Percentiles rank a stretch among this genome's conserved stretches.
phyloP scores from a whole-genome alignment of 2,888 invertebrate species.

The Drosophila subquinaria region DNA sequence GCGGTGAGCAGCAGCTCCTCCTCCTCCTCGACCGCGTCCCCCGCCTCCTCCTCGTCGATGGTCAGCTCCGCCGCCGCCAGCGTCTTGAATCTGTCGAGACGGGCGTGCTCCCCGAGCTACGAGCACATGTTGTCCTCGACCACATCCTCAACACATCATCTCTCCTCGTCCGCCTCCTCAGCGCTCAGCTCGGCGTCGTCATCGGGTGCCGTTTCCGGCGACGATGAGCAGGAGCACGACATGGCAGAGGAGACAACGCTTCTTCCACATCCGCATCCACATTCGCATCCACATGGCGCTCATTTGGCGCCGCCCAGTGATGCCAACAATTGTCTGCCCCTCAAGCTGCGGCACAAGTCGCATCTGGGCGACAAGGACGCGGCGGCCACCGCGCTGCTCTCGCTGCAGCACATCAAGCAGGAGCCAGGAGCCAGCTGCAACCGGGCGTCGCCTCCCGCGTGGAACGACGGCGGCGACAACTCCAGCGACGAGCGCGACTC shows the following conservation, averaged over 20 bases:
- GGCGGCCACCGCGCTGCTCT: slow-evolving; percentile 92
- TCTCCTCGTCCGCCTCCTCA: slow-evolving; percentile 59
- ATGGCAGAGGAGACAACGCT: slow-evolving; percentile 76
- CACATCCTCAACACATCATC: slow-evolving; percentile 87
- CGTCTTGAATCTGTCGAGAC: slow-evolving; percentile 90
- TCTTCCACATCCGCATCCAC: slow-evolving; percentile 34
- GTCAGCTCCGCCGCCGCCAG: slow-evolving; percentile 82
- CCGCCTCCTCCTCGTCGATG: slow-evolving; percentile 11
- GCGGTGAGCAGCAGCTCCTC: slow-evolving; percentile 73
- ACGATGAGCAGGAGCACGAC: slow-evolving; percentile 86
- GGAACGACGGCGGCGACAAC: slow-evolving; percentile 92
- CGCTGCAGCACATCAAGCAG: slow-evolving; percentile 94
- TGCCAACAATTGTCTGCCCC: slow-evolving; percentile 92
- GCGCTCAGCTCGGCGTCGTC: slow-evolving; percentile 88
- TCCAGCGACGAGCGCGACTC: slow-evolving; percentile 96
- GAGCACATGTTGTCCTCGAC: slow-evolving; percentile 89
- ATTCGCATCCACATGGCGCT: slow-evolving; percentile 17
- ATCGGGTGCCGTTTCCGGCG: slow-evolving; percentile 87
- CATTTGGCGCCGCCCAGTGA: slow-evolving; percentile 84
- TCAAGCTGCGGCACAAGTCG: slow-evolving; percentile 96
- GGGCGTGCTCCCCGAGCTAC: slow-evolving; percentile 89
- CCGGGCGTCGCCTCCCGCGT: slow-evolving; percentile 90
- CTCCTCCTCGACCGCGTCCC: neutral
- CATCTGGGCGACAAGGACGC: slow-evolving; percentile 96
- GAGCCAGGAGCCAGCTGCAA: slow-evolving; percentile 90